Evolutionary conservation across 2,888 invertebrate genomes (phyloP).

Genomic region (Odontocolon sp.): DNA sequence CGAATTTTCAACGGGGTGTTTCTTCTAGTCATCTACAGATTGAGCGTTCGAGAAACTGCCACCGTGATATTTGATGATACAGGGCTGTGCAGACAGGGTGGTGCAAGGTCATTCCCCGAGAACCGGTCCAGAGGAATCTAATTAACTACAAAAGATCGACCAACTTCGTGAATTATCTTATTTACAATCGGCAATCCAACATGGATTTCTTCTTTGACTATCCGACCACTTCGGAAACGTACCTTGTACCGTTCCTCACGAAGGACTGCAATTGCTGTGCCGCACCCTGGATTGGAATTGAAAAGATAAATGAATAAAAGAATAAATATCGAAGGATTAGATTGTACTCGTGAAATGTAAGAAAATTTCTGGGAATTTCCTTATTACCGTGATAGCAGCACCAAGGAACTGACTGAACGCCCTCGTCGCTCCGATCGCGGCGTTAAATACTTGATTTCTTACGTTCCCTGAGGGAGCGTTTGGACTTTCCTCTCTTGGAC

Average conservation of each 20-base stretch:
- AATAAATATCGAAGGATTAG: neutral
- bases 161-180: slow-evolving; percentile 1
- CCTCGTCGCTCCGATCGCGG: slow-evolving; percentile 89
- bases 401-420: slow-evolving; percentile 90
- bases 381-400: slow-evolving; percentile 87
- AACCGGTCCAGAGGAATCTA: slow-evolving; percentile 32
- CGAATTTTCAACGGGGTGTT: neutral
- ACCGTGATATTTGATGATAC: slow-evolving; percentile 52
- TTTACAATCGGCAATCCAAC: neutral
- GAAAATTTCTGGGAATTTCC: slow-evolving; percentile 34
- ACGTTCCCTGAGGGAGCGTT: slow-evolving; percentile 66
- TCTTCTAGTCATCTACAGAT: slow-evolving; percentile 28
- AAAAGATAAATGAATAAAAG: slow-evolving; percentile 29
- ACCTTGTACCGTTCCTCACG: slow-evolving; percentile 80
- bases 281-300: slow-evolving; percentile 85
- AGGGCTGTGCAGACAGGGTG: slow-evolving; percentile 40
- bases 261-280: slow-evolving; percentile 87
- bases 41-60: slow-evolving; percentile 14
- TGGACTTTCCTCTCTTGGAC: slow-evolving; percentile 42
- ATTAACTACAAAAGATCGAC: slow-evolving; percentile 49
- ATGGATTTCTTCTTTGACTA: slow-evolving; percentile 13
- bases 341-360: slow-evolving; percentile 6
- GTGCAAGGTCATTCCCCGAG: slow-evolving; percentile 45
- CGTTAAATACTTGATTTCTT: slow-evolving; percentile 84
- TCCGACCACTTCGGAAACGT: slow-evolving; percentile 63